phyloP scores from a whole-genome alignment of 2,888 invertebrate species.

The Gnatocerus cornutus region DNA sequence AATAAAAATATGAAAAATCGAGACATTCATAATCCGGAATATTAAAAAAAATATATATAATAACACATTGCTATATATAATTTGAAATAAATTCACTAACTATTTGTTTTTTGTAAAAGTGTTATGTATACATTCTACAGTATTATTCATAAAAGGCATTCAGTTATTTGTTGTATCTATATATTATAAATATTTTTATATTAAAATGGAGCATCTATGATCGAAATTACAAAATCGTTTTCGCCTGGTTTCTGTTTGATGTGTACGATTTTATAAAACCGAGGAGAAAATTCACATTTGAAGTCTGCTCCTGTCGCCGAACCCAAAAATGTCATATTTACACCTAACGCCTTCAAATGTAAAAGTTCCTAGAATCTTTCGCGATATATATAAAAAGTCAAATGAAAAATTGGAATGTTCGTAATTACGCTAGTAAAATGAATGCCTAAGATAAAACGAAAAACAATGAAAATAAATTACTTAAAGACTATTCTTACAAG shows the following conservation, averaged over 20 bases:
- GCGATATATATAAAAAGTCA: conserved; percentile 47
- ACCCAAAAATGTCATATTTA: conserved; percentile 55
- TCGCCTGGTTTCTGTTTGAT: conserved; percentile 57
- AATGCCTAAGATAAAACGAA: conserved; percentile 60
- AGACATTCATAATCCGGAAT: conserved; percentile 61
- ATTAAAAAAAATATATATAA: conserved; percentile 61
- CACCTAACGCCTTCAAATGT: conserved; percentile 58
- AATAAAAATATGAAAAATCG: conserved; percentile 54
- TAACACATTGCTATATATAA: conserved; percentile 67
- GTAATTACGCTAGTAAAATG: conserved; percentile 55
- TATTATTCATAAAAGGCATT: conserved; percentile 72
- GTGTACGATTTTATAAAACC: conserved; percentile 66
- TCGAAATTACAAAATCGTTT: conserved; percentile 67
- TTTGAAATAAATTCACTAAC: conserved; percentile 69
- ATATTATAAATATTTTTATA: conserved; percentile 67
- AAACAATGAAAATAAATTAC: conserved; percentile 63
- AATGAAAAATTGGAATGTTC: conserved; percentile 66
- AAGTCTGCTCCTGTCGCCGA: conserved; percentile 51
- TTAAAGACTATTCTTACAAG: conserved; percentile 51
- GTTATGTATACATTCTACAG: conserved; percentile 70
- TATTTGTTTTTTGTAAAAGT: conserved; percentile 67
- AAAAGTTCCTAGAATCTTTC: conserved; percentile 54
- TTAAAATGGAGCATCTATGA: conserved; percentile 65
- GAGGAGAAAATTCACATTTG: conserved; percentile 61
- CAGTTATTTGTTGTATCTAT: conserved; percentile 71